Evolutionary conservation across 2,113 vertebrate genomes (phyloP).

Genomic region (Dunckerocampus dactyliophorus): DNA sequence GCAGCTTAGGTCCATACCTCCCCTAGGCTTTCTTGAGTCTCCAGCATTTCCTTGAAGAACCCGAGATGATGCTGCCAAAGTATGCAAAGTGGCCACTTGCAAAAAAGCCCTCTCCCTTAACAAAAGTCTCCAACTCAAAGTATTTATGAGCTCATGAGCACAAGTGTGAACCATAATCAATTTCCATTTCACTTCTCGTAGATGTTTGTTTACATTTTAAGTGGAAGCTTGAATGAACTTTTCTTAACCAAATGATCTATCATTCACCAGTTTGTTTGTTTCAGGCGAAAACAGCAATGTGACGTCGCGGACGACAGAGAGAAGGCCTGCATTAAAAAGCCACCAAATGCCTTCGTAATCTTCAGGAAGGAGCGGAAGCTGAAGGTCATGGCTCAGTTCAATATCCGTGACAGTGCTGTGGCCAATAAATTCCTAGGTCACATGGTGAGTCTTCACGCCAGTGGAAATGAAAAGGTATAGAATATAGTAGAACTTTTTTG

Average conservation of each 20-base stretch:
- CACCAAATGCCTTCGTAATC: constrained; percentile 7
- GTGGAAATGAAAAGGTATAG: too few species aligned
- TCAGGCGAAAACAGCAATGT: background rate
- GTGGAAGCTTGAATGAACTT: background rate
- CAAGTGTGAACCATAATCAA: background rate
- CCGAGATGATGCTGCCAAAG: background rate
- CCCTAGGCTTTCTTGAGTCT: background rate
- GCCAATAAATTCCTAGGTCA: constrained; percentile 5
- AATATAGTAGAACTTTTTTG: too few species aligned
- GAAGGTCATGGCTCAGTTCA: background rate
- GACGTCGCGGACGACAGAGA: background rate
- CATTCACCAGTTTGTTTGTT: too few species aligned
- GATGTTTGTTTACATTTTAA: background rate
- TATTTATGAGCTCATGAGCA: constrained; percentile 1
- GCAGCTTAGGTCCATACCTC: background rate
- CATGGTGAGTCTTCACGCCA: too few species aligned
- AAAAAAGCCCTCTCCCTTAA: background rate
- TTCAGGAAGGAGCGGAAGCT: constrained; percentile 7
- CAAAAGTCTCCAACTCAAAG: background rate
- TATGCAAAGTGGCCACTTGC: background rate
- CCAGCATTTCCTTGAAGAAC: constrained; percentile 1
- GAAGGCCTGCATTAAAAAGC: background rate
- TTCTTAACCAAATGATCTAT: too few species aligned
- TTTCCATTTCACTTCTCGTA: background rate
- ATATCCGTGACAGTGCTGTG: background rate